Evolutionary conservation across 2,113 vertebrate species (phyloP), one percentile per base, ranked within the genome.

Genomic region (Cyrtonyx montezumae): DNA sequence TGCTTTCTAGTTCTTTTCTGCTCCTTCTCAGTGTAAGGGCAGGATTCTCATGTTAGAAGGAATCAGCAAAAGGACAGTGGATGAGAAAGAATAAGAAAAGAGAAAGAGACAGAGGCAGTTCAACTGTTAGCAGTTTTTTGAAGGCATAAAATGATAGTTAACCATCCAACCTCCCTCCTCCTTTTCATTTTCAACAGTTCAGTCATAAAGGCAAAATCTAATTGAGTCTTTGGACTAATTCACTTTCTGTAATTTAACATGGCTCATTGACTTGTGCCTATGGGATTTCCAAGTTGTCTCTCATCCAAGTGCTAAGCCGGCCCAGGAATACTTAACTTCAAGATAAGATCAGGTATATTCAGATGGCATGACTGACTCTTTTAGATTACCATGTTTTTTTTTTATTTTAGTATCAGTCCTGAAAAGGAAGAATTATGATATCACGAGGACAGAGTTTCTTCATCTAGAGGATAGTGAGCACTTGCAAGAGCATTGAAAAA

Each of bases 241-340:
- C 79, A 70, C 75, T 95, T 85, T 91, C 75, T 90, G 84, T 55
- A 91, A 87, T 96, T 96, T 89, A 87, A 25, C 70, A 84, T 74
- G 79, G 70, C 84, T 96, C 82, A 85, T 94, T 87, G 84, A 66
- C 45, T 84, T 8, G 1, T 69, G 63, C 49, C 67, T 85, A 25
- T 49, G 90, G 79, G 81, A 91, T 79, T 94, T 90, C 70, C 11
- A 7, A 79, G n/a, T 58, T 53, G 25, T 87, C 48, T 95, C 36
- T 61, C 89, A 92, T 87, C 63, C 20, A 23, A 87, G 23, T 58
- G 48, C 53, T 76, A 68, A 84, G 32, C 63, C 66, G 53, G 32
- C 40, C 40, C 81, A 69, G 61, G 70, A 66, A 71, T 79, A 58
- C 71, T 87, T 89, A 76, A 71, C 46, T 87, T 81, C 40, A 62